A percentile compares a stretch with the other conserved stretches of the same genome.
These are phyloP conservation scores for Acronicta psi DNA, from an alignment of 2,888 invertebrate genomes.

Conservation along the genomic window DNA sequence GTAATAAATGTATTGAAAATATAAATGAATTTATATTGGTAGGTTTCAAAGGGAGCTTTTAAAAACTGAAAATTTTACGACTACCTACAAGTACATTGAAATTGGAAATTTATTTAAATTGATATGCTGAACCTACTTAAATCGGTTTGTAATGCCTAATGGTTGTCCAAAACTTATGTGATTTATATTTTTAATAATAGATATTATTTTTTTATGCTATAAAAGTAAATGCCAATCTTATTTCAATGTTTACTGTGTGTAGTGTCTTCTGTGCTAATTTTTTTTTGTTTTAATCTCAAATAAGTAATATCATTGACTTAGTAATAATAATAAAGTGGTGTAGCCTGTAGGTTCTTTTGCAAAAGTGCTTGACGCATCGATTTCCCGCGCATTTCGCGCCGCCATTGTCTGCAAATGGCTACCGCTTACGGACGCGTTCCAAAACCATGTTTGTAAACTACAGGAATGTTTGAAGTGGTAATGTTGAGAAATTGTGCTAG, in stretches of 20 bases:
- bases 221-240: conserved; percentile 4
- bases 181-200: too few relatives aligned
- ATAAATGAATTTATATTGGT: conserved; percentile 47
- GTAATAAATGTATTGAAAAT: conserved; percentile 45
- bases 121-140: too few relatives aligned
- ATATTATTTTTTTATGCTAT: too few relatives aligned
- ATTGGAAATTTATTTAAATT: conserved; percentile 2
- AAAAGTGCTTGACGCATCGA: conserved; percentile 73
- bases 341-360: conserved; percentile 57
- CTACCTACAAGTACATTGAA: conserved; percentile 17
- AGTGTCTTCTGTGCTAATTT: too few relatives aligned
- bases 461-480: conserved; percentile 67
- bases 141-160: too few relatives aligned
- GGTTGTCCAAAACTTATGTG: too few relatives aligned
- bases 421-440: conserved; percentile 77
- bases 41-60: conserved; percentile 9
- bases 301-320: too few relatives aligned
- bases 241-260: too few relatives aligned
- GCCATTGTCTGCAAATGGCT: conserved; percentile 85
- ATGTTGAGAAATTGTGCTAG: conserved; percentile 71
- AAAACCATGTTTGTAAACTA: conserved; percentile 63
- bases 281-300: too few relatives aligned
- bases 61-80: conserved; percentile 29
- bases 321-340: too few relatives aligned
- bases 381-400: conserved; percentile 70